Percentiles rank a stretch among this genome's conserved stretches.
phyloP scores from a whole-genome alignment of 2,113 vertebrate species.

The Athene cunicularia region DNA sequence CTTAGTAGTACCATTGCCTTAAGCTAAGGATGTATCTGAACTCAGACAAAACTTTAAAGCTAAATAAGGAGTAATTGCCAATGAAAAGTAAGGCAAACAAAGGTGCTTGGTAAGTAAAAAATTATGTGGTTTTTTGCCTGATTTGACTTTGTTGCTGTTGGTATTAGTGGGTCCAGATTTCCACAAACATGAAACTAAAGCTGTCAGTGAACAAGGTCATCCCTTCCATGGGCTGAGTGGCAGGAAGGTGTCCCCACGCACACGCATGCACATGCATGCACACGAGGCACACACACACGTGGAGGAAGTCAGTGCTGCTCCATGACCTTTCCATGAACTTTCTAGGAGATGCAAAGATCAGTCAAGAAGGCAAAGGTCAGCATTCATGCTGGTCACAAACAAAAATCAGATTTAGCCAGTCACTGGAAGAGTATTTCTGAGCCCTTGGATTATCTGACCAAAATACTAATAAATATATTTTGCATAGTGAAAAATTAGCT shows the following conservation, averaged over 20 bases:
- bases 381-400: slow-evolving; percentile 88
- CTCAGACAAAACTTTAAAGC: neutral
- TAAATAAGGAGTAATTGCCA: neutral
- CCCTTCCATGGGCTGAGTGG: slow-evolving; percentile 69
- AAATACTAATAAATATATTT: slow-evolving; percentile 39
- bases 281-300: slow-evolving; percentile 9
- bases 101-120: neutral
- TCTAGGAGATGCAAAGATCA: slow-evolving; percentile 85
- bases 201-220: neutral
- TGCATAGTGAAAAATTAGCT: neutral
- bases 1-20: neutral
- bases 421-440: slow-evolving; percentile 73
- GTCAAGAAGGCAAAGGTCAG: slow-evolving; percentile 87
- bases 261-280: neutral
- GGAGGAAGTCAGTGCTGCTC: slow-evolving; percentile 76
- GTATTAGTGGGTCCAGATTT: slow-evolving; percentile 40
- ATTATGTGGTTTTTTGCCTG: slow-evolving; percentile 27
- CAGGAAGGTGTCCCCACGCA: slow-evolving; percentile 68
- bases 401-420: slow-evolving; percentile 85
- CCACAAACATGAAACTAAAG: slow-evolving; percentile 5
- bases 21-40: neutral
- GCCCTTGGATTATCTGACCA: slow-evolving; percentile 5
- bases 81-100: neutral
- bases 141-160: slow-evolving; percentile 20
- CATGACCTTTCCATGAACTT: slow-evolving; percentile 93